phyloP scores from a whole-genome alignment of 2,888 invertebrate species.

The Venustoraphidia nigricollis region DNA sequence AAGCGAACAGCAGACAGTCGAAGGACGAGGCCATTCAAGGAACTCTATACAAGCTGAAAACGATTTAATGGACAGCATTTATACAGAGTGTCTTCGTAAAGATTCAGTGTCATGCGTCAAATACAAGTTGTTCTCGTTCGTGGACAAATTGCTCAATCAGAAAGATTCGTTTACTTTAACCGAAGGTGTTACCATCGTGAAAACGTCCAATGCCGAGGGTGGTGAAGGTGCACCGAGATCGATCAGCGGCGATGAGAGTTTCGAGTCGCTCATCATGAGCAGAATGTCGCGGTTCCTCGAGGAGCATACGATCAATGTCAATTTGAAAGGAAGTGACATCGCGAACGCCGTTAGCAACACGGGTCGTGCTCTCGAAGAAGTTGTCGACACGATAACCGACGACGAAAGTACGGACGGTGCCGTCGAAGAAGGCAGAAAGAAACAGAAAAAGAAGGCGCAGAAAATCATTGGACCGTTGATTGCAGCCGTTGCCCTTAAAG shows the following conservation, averaged over 20 bases:
- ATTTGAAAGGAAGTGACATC: constrained; percentile 72
- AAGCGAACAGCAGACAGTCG: constrained; percentile 47
- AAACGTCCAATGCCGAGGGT: constrained; percentile 48
- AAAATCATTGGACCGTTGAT: constrained; percentile 65
- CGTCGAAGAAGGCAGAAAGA: constrained; percentile 55
- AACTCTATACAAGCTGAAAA: constrained; percentile 53
- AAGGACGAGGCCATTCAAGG: constrained; percentile 29
- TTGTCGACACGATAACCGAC: constrained; percentile 45
- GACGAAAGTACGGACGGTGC: constrained; percentile 36
- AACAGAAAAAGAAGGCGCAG: constrained; percentile 69
- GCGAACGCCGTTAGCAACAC: constrained; percentile 64
- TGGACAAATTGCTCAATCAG: constrained; percentile 69
- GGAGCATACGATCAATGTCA: constrained; percentile 68
- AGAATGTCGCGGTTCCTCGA: constrained; percentile 62
- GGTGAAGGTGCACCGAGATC: constrained; percentile 64
- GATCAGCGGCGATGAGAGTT: constrained; percentile 44
- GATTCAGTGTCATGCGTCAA: constrained; percentile 75
- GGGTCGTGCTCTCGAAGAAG: constrained; percentile 65
- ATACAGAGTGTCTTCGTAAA: constrained; percentile 64
- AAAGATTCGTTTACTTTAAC: constrained; percentile 66
- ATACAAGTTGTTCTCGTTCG: constrained; percentile 73
- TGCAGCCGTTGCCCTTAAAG: constrained; percentile 59
- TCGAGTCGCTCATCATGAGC: constrained; percentile 46
- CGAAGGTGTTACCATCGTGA: constrained; percentile 71
- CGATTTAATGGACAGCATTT: constrained; percentile 62